Evolutionary conservation across 2,888 invertebrate species (phyloP), one percentile per base, ranked within the genome.

Genomic region (Drosophila flavopinicola): DNA sequence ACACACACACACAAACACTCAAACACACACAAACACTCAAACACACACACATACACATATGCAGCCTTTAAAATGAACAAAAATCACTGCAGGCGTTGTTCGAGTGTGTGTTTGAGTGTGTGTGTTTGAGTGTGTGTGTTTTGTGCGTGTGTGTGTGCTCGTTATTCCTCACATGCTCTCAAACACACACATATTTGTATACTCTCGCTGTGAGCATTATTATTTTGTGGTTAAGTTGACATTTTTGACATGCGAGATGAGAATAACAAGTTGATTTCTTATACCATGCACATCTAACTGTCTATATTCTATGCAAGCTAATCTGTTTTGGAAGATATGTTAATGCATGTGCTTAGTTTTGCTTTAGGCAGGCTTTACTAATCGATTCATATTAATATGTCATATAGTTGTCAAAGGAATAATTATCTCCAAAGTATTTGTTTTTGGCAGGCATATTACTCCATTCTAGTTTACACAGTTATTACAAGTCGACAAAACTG

Each of bases 11-110:
- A 15, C 41, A 4, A 2, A 20, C 20, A 20, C 20, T 2, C 20
- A n/a, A n/a, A 6, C 32, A 7, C 27, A 20, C 23, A 15, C 11
- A 33, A 23, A 32, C 20, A 29, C 11, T n/a, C 27, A 33, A 7
- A 24, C n/a, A 13, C 23, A 30, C 7, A 24, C 25, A 23, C 32
- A 6, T 30, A 52, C 23, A 33, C 25, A 37, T 32, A 47, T 49
- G 59, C 60, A 53, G 44, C 39, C 20, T 53, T 63, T 49, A 30
- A 67, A 73, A 63, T 53, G 56, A 63, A 17, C 53, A 41, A 75
- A 67, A 78, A 85, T 75, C 61, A 75, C 78, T 82, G 83, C 85
- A 75, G 71, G 78, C 78, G 37, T 39, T 69, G 15, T 23, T 24
- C 20, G 32, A 33, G 35, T 1, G 9, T 24, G 11, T 5, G 17